These are phyloP conservation scores for Volucella bombylans DNA, from an alignment of 2,888 invertebrate genomes.

Conservation along the genomic window DNA sequence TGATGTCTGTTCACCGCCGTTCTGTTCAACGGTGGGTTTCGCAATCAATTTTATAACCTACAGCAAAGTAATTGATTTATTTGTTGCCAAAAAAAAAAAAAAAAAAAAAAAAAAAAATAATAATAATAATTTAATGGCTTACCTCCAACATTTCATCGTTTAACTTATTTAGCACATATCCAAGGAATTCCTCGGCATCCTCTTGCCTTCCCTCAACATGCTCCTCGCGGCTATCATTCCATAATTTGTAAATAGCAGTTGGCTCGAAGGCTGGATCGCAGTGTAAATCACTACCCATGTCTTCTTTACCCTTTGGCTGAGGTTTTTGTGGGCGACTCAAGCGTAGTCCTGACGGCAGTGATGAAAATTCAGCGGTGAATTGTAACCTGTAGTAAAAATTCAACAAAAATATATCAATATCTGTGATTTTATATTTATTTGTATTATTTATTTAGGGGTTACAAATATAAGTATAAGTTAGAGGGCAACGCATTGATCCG, in stretches of 20 bases:
- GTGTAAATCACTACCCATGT: slow-evolving; percentile 85
- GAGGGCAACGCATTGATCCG: too few species aligned
- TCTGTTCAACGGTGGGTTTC: slow-evolving; percentile 83
- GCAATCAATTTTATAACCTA: slow-evolving; percentile 86
- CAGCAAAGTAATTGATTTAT: slow-evolving; percentile 18
- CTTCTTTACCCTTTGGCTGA: slow-evolving; percentile 80
- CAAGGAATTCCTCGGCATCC: slow-evolving; percentile 98
- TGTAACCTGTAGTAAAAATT: slow-evolving; percentile 51
- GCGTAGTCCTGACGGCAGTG: slow-evolving; percentile 85
- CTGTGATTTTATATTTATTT: background rate
- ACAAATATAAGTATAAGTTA: too few species aligned
- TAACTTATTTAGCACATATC: slow-evolving; percentile 94
- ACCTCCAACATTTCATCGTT: slow-evolving; percentile 98
- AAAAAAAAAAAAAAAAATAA: background rate
- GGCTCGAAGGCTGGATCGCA: slow-evolving; percentile 94
- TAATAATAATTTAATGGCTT: slow-evolving; percentile 60
- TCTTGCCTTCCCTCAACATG: slow-evolving; percentile 94
- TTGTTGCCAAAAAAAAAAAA: background rate
- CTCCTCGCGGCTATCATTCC: slow-evolving; percentile 89
- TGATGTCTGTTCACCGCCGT: slow-evolving; percentile 80
- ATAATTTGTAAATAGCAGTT: slow-evolving; percentile 91
- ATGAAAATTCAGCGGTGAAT: slow-evolving; percentile 87
- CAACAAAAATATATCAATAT: slow-evolving; percentile 24
- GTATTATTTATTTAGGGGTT: too few species aligned
- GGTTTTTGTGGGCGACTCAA: slow-evolving; percentile 82